These are phyloP conservation scores for Fistularia tabacaria DNA, from an alignment of 2,797 vertebrate genomes.

Conservation along the genomic window DNA sequence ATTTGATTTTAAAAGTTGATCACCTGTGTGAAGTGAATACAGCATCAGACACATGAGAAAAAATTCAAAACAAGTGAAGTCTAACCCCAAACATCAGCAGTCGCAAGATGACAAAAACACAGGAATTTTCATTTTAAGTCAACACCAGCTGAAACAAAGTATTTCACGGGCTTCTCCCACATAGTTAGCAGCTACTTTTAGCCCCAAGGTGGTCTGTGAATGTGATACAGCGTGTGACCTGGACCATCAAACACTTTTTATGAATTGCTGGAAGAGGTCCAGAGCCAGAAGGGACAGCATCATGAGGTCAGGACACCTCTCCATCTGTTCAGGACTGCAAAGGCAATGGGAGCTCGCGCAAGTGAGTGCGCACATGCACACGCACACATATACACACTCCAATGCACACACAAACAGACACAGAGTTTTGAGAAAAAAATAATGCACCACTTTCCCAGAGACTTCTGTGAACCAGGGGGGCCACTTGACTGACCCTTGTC, in stretches of 20 bases:
- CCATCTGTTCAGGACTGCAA: constrained; percentile 44
- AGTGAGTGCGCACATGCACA: constrained; percentile 9
- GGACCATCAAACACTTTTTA: constrained; percentile 17
- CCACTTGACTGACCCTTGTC: too few species aligned
- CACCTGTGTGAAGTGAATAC: too few species aligned
- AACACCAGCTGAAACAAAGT: too few species aligned
- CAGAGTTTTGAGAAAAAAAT: neutral
- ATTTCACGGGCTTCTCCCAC: neutral
- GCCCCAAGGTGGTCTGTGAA: constrained; percentile 6
- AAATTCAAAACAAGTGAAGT: too few species aligned
- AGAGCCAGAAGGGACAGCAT: constrained; percentile 29
- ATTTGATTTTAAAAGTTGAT: too few species aligned
- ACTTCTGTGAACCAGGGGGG: too few species aligned
- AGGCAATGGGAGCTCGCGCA: constrained; percentile 26
- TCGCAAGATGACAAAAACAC: too few species aligned
- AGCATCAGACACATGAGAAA: too few species aligned
- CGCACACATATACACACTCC: neutral
- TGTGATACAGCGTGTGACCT: constrained; percentile 5
- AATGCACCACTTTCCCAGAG: too few species aligned
- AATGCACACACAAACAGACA: neutral
- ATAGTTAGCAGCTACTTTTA: constrained; percentile 1
- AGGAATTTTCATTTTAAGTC: too few species aligned
- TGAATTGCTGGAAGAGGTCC: constrained; percentile 32
- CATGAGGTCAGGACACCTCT: constrained; percentile 32
- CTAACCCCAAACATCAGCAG: too few species aligned